A percentile compares a stretch with the other conserved stretches of the same genome.
Evolutionary conservation across 2,888 invertebrate genomes (phyloP).

Genomic region (Chrysodeixis includens): DNA sequence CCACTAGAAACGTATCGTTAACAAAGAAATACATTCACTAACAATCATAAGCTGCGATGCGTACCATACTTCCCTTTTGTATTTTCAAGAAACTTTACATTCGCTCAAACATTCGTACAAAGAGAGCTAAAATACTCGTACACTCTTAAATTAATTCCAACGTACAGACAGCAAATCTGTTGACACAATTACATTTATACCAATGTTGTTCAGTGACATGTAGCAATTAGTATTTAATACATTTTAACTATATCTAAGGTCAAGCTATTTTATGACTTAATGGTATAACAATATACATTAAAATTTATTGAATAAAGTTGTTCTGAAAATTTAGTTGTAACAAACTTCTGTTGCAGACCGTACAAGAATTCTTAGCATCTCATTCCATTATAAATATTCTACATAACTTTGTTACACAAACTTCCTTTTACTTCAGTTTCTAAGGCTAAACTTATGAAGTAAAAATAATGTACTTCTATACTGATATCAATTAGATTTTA

Average conservation of each 20-base stretch:
- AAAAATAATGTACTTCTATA: background rate
- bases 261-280: no score
- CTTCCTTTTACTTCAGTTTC: conserved; percentile 1
- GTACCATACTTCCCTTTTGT: background rate
- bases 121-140: background rate
- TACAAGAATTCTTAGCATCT: conserved; percentile 2
- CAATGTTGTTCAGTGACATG: no score
- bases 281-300: no score
- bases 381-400: background rate
- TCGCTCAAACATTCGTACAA: background rate
- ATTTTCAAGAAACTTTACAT: background rate
- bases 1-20: background rate
- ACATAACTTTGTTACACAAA: background rate
- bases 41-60: conserved; percentile 2
- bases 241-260: no score
- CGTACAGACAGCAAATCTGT: background rate
- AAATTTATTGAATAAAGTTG: no score
- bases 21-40: background rate
- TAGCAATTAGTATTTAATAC: no score
- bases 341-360: no score
- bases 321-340: no score
- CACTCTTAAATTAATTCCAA: conserved; percentile 4
- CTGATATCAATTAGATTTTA: background rate
- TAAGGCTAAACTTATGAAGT: background rate
- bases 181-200: no score